Conservation (phyloP, 37 sponge, comb jelly and placozoan species). For the Beroe forskalii region DNA sequence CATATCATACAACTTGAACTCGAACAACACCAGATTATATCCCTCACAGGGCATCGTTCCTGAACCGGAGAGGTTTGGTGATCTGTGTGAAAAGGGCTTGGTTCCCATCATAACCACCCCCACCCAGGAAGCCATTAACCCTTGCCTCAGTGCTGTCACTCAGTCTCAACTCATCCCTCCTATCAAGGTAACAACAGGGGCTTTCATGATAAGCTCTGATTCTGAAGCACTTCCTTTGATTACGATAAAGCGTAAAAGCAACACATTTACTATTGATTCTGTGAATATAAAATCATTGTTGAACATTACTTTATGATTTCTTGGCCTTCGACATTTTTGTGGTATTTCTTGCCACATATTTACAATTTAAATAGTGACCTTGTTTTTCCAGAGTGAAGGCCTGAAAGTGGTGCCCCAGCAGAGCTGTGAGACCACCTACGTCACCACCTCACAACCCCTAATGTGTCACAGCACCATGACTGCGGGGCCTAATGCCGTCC, state of each 20-base stretch:
- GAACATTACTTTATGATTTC: too few relatives aligned
- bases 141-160: neutral
- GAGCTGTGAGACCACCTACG: slow-evolving; percentile 52
- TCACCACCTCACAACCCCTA: slow-evolving; percentile 46
- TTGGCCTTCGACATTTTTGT: too few relatives aligned
- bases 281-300: too few relatives aligned
- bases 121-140: neutral
- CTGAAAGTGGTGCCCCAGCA: neutral
- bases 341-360: too few relatives aligned
- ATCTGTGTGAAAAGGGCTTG: slow-evolving; percentile 57
- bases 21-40: too few relatives aligned
- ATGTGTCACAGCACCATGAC: slow-evolving; percentile 51
- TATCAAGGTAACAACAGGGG: too few relatives aligned
- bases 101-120: slow-evolving; percentile 46
- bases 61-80: slow-evolving; percentile 64
- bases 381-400: slow-evolving; percentile 22
- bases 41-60: slow-evolving; percentile 65
- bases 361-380: too few relatives aligned
- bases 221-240: too few relatives aligned
- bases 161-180: neutral
- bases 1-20: too few relatives aligned
- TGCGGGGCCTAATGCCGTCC: neutral
- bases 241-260: too few relatives aligned
- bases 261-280: too few relatives aligned
- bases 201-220: too few relatives aligned